Evolutionary conservation across 2,113 vertebrate species (phyloP), one percentile per base, ranked within the genome.

Genomic region (Australoheros scitulus): DNA sequence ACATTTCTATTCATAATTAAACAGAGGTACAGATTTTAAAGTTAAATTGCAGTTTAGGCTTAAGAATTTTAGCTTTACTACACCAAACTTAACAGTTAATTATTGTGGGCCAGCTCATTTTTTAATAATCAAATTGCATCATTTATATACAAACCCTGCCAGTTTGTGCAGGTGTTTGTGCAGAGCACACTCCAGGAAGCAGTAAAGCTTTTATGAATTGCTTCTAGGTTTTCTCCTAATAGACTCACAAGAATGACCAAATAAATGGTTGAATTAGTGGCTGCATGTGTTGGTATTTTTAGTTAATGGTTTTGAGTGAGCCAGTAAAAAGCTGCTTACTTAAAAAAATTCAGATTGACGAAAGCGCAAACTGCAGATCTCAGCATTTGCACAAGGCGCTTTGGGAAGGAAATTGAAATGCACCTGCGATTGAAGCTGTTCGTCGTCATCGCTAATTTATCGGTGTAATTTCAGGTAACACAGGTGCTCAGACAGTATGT

Each of bases 381-480:
- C 90, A 90, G 88, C 85, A 36, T 80, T 91, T 89, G 81, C 7
- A 78, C 74, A 47, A 24, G 64, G 76, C 1, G 59, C 75, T 87
- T 41, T 36, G 87, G 88, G 87, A 68, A 55, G 52, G 36, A 70
- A 79, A 83, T 76, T 84, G 74, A 88, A 81, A 87, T 79, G 90
- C 92, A 93, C 87, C 92, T 94, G 91, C 87, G 41, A 79, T 80
- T 86, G 86, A 75, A 87, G 81, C 70, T 83, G 84, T 24, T 87
- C 82, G 29, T 77, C 76, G 82, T 85, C 76, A 11, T 82, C 65
- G 47, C 64, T 90, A 83, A 93, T 91, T 89, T 61, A 93, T 92
- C 82, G 86, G 59, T 3, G 79, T 80, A 38, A 43, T 74, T 88
- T 85, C 24, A 24, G 91, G 63, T 60, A 81, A 60, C 81, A 32